phyloP scores from a whole-genome alignment of 2,888 invertebrate genomes.

The Eueremaeus valkanovi region DNA sequence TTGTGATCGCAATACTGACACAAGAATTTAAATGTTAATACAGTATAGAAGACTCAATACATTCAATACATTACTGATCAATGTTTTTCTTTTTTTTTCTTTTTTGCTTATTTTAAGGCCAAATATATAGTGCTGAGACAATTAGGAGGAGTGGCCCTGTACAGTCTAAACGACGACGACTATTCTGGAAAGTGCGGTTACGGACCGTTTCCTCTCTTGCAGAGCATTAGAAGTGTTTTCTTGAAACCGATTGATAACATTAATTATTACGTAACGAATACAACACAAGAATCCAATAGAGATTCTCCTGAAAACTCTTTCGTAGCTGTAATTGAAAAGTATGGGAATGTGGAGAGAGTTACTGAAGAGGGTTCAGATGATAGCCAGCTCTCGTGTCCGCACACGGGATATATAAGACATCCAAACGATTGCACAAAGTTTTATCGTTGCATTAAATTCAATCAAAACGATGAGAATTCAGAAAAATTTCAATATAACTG shows the following conservation, averaged over 20 bases:
- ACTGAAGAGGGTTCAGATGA: slow-evolving; percentile 37
- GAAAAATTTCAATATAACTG: slow-evolving; percentile 73
- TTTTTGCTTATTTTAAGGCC: slow-evolving; percentile 38
- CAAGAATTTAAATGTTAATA: too few relatives aligned
- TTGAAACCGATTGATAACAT: slow-evolving; percentile 22
- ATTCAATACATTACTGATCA: too few relatives aligned
- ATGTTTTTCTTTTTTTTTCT: too few relatives aligned
- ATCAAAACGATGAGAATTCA: slow-evolving; percentile 63
- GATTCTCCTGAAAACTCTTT: slow-evolving; percentile 15
- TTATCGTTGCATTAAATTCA: slow-evolving; percentile 75
- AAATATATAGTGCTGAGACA: slow-evolving; percentile 40
- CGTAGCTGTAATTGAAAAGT: slow-evolving; percentile 41
- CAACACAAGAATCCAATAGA: neutral
- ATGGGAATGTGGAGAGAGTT: slow-evolving; percentile 40
- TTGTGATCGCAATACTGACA: too few relatives aligned
- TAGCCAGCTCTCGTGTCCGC: slow-evolving; percentile 41
- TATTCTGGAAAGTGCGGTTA: slow-evolving; percentile 41
- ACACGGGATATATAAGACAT: slow-evolving; percentile 46
- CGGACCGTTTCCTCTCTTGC: slow-evolving; percentile 43
- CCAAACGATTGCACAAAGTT: slow-evolving; percentile 56
- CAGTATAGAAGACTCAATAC: too few relatives aligned
- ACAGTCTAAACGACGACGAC: slow-evolving; percentile 45
- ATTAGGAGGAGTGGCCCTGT: slow-evolving; percentile 44
- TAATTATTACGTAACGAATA: slow-evolving; percentile 16
- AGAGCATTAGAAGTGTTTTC: slow-evolving; percentile 40